Evolutionary conservation across 1,140 invertebrate species (phyloP), one percentile per base, ranked within the genome.

Genomic region (Platyura marginata): DNA sequence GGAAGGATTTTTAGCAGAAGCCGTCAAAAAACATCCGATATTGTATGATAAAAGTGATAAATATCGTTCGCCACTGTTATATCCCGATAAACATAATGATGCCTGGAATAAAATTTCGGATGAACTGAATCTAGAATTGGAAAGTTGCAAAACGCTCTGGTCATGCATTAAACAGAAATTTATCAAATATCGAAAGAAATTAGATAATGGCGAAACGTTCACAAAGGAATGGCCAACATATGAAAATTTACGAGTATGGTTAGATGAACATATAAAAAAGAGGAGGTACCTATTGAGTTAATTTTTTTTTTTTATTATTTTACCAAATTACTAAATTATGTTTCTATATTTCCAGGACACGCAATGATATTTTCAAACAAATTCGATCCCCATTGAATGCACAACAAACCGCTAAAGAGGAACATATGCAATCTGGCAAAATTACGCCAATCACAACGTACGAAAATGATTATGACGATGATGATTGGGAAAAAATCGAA

Each of bases 41-140:
- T 18, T 38, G 4, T 38, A 38, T 21, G 36, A 18, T 10, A 18
- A 18, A 38, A 6, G 16, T 11, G 11, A 2, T 3, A 38, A 38
- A 8, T 10, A 3, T n/a, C n/a, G 18, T 18, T 18, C 10, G 4
- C 10, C 10, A 4, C 9, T 18, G 19, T 4, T 18, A 11, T 21
- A 11, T 21, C 20, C n/a, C 10, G 36, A 38, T 5, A 38, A 38
- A 18, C 11, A 38, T 10, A 10, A 18, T 20, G 16, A 5, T 3
- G 36, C 36, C 18, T 38, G 36, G 36, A 38, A 38, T 11, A 18
- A 38, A 38, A 38, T 38, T 3, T 38, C 36, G 16, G 36, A 38
- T 21, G 36, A 38, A 38, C 18, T 38, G 36, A 38, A 20, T 38
- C 19, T 38, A 13, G 36, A 38, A 38, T 18, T 38, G 36, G 36